Evolutionary conservation across 1,140 invertebrate species (phyloP), one percentile per base, ranked within the genome.

Genomic region (Ectropis grisescens): DNA sequence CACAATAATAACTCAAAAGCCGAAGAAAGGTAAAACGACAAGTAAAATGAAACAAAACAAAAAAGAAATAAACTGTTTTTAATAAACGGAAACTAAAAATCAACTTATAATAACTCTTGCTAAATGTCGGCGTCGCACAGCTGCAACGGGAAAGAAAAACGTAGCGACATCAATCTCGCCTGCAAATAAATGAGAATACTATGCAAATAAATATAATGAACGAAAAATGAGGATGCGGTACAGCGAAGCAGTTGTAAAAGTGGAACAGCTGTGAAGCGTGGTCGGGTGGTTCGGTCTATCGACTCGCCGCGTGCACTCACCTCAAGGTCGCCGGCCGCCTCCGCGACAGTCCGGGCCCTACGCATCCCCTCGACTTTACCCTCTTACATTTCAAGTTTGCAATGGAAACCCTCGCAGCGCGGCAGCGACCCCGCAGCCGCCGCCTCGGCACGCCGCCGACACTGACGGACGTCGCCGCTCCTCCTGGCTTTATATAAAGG

Each of bases 251-350:
- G 16, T 19, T 19, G 8, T 8, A 19, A 26, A 67, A 61, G 59
- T 60, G 52, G 58, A 79, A 72, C 71, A 76, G 71, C 71, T 76
- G 71, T 75, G 57, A 67, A 61, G 55, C 51, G 67, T 59, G 65
- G 71, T 61, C 69, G 71, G 69, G 64, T 60, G 71, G 62, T 48
- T 50, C 35, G 42, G 59, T 55, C 62, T 65, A 68, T 65, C 66
- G 66, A 71, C 61, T 62, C 36, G 44, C 26, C 57, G 52, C 53
- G 58, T 58, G 49, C 56, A 76, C 71, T 79, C 58, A 79, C 74
- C 74, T 79, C 62, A 66, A 75, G 70, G 66, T 69, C 70, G 53
- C 53, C 37, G 47, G 45, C 47, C 36, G 40, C 42, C 4, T 2
- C 47, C 43, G 44, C 24, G 34, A 29, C 35, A 26, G 35, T 37